Base-by-base conservation (phyloP, 2,888 invertebrate genomes). In the Thymelicus sylvestris region DNA sequence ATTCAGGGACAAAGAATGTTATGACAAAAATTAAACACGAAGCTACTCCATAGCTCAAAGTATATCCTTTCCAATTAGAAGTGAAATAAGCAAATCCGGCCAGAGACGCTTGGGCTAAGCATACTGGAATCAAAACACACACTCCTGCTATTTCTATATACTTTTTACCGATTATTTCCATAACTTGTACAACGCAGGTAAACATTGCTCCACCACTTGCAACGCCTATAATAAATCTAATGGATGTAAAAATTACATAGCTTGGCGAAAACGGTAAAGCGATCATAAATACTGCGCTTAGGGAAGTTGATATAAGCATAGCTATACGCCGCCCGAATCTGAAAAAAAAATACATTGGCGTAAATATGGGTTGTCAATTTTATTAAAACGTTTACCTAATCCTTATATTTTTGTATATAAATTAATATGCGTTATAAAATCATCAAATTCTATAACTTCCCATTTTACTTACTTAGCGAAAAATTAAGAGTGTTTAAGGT, bases 181-280 rank as follows among this genome's bases (percentile, higher is more conserved):
- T 94, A 1, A 94, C 88, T 12, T 95, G 86, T 0, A 90, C 86
- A 44, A 84, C 71, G 10, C 84, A 81, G 5, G 84, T 75, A 12
- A 96, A 95, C 95, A 97, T 96, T 0, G 96, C 95, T 7, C 97
- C 97, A 55, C 97, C 97, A 6, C 96, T 96, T 1, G 96, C 96
- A 55, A 96, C 82, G 0, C 96, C 97, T 7, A 95, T 94, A 12
- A 96, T 82, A 79, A 97, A 96, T 75, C 97, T 79, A 66, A 96
- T 88, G 0, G 95, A 60, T 52, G 95, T 92, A 76, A 97, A 96
- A 0, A 78, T 79, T 86, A 86, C 87, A 71, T 81, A 89, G 61
- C 94, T 95, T 1, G 96, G 95, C 0, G 96, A 94, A 59, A 96
- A 91, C 0, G 96, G 95, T 24, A 96, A 95, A 0, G 93, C 91